Base-by-base conservation (phyloP, 92 coral and sea anemone genomes). In the Paramuricea clavata region DNA sequence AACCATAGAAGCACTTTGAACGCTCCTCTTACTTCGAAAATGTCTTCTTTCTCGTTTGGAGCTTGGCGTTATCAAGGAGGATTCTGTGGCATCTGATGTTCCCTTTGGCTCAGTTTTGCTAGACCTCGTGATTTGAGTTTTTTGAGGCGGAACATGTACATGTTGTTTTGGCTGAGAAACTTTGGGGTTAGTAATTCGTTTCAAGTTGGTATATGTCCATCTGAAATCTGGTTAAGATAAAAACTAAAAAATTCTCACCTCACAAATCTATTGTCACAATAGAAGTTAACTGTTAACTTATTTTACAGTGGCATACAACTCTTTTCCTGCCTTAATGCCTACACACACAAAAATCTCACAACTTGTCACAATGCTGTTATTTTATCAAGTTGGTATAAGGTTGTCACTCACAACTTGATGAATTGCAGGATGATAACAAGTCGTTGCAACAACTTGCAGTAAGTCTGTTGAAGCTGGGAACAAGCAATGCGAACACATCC, bases 201-300 rank as follows among this genome's bases (percentile, higher is more conserved):
- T 90, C 44, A 95, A 88, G 86, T 95, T 95, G 21, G 94, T 96
- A 78, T 95, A 95, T 34, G 92, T 74, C 98, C 98, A 95, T 52
- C 98, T 95, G 85, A 30, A 0, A 73, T 21, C 0, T 27, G 17
- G 70, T 64, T 64, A 64, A 64, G 70, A 5, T 31, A 12, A 64
- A 26, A 15, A 22, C 16, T 2, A 17, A 21, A 57, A 21, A n/a
- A 54, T n/a, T n/a, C n/a, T n/a, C n/a, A n/a, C n/a, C n/a, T n/a
- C n/a, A n/a, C n/a, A n/a, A n/a, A n/a, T n/a, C n/a, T n/a, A n/a
- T n/a, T n/a, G n/a, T n/a, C n/a, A n/a, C n/a, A n/a, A n/a, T n/a
- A n/a, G n/a, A n/a, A n/a, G n/a, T n/a, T n/a, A n/a, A n/a, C n/a
- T n/a, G n/a, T n/a, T n/a, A n/a, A n/a, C n/a, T n/a, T n/a, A n/a